Base-by-base conservation (phyloP, 2,888 invertebrate genomes). In the Metalampra italica region DNA sequence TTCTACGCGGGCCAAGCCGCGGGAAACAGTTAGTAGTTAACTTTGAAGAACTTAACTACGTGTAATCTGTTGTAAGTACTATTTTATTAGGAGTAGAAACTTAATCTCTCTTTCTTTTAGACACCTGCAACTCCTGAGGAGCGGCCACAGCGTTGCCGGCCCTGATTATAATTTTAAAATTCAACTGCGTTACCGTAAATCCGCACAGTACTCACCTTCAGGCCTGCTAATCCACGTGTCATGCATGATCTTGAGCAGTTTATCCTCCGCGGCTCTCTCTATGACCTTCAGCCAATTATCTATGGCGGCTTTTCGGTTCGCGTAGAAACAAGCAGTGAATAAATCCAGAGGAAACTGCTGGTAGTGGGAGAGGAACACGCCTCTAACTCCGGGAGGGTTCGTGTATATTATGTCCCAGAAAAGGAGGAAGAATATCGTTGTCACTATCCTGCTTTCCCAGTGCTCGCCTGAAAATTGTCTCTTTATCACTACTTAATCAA, bases 361-460 rank as follows among this genome's bases (percentile, higher is more conserved):
- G 69, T 92, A 92, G 3, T 82, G 78, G 0, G 91, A 91, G 40
- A 94, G 82, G 75, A 95, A 96, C 9, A 91, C 85, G 51, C 94
- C 94, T 0, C 52, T 52, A 0, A 72, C 65, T 8, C 68, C 69
- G 0, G 89, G 82, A 0, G 84, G 79, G 45, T 88, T 85, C 11
- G 93, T 79, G 54, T 90, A 85, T 43, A 97, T 91, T 2, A 95
- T 92, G 57, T 96, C 94, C 96, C 96, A 97, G 76, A 96, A 95
- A 7, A 95, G 77, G 0, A 94, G 78, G 36, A 87, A 88, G 74
- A 94, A 94, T 49, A 95, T 71, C 0, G 91, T 90, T 3, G 85
- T 83, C 7, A 94, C 85, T 12, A 93, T 88, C 0, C 90, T 79
- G 1, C 94, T 94, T 75, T 96, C 95, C 66, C 93, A 94, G 71